phyloP scores from a whole-genome alignment of 2,797 vertebrate species.

The Gymnothorax reevesii region DNA sequence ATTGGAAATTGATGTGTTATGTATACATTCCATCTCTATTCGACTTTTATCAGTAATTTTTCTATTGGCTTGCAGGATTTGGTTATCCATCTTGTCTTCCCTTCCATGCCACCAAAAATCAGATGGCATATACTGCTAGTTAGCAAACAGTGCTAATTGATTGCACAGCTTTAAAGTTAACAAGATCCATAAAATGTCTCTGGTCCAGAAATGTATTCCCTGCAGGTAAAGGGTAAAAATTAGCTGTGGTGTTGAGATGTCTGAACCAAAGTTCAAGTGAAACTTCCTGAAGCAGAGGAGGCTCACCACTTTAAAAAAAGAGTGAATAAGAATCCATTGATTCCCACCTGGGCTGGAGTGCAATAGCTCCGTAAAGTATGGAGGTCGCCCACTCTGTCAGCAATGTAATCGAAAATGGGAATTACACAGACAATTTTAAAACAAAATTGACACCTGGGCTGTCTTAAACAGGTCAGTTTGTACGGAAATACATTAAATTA shows the following conservation, averaged over 20 bases:
- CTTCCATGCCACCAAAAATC: background rate
- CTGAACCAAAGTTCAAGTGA: background rate
- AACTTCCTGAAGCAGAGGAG: background rate
- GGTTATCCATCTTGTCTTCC: too few species aligned
- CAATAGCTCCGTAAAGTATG: background rate
- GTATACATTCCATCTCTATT: background rate
- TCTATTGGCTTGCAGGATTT: background rate
- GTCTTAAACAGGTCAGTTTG: too few species aligned
- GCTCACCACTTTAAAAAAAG: background rate
- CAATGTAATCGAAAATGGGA: too few species aligned
- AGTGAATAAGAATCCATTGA: background rate
- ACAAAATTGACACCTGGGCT: too few species aligned
- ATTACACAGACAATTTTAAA: too few species aligned
- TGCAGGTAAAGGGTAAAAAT: conserved; percentile 16
- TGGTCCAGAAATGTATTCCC: background rate
- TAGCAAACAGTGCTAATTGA: background rate
- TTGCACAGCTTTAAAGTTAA: background rate
- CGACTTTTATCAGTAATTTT: background rate
- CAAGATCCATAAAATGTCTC: background rate
- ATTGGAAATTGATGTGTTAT: background rate
- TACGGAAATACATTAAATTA: too few species aligned
- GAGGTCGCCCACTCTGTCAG: too few species aligned
- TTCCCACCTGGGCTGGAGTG: background rate
- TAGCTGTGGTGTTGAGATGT: background rate
- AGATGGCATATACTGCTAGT: background rate